Percentiles rank a stretch among this genome's conserved stretches.
These are phyloP conservation scores for Thunnus albacares DNA, from an alignment of 2,797 vertebrate genomes.

Conservation along the genomic window DNA sequence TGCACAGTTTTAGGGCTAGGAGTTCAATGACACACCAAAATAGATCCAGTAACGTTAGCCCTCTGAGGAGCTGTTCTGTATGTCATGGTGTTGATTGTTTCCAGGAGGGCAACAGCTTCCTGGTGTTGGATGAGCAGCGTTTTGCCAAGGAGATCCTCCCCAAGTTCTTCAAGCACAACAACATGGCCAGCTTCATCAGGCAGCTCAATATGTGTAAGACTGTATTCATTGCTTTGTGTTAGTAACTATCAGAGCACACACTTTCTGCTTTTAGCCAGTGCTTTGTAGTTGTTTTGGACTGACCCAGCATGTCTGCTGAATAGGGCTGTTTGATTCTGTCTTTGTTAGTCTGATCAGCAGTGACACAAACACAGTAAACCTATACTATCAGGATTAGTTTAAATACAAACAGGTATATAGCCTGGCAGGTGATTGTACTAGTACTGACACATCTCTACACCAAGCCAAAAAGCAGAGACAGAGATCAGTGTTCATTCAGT, in stretches of 20 bases:
- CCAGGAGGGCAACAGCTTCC: constrained; percentile 97
- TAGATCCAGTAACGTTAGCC: not conserved
- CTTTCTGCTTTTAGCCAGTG: not conserved
- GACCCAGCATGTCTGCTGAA: not conserved
- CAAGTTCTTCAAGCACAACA: constrained; percentile 99
- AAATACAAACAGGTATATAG: not conserved
- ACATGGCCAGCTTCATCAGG: constrained; percentile 98
- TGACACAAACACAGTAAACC: not conserved
- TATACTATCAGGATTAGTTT: not conserved
- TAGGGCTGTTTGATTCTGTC: not conserved
- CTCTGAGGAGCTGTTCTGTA: not conserved
- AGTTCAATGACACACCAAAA: not conserved
- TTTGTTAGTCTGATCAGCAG: not conserved
- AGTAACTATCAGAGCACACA: too few relatives aligned
- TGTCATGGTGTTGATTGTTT: constrained; percentile 18
- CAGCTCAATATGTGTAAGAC: constrained; percentile 98
- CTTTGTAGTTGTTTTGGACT: not conserved
- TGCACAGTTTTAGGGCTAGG: not conserved
- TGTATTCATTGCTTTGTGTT: too few relatives aligned
- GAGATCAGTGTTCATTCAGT: not conserved
- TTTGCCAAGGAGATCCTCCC: constrained; percentile 98
- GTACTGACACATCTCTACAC: not conserved
- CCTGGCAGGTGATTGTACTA: too few relatives aligned
- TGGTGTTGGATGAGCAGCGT: constrained; percentile 95
- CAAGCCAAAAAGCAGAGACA: not conserved